A percentile compares a stretch with the other conserved stretches of the same genome.
phyloP scores from a whole-genome alignment of 64 coral and sea anemone genomes.

The Acropora tenuis region DNA sequence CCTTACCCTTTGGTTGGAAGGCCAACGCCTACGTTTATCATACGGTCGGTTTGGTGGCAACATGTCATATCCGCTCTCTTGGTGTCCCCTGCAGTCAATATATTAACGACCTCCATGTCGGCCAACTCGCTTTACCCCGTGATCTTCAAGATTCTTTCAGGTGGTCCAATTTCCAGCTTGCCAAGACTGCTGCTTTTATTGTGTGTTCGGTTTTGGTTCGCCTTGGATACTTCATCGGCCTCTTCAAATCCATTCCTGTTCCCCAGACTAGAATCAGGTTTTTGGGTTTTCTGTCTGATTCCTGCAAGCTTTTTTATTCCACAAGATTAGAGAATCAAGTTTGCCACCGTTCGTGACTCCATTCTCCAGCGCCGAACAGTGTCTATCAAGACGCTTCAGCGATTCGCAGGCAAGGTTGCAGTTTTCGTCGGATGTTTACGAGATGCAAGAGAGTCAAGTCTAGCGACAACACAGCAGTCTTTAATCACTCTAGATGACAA shows the following conservation, averaged over 20 bases:
- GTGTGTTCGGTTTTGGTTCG: background rate
- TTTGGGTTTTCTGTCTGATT: constrained; percentile 44
- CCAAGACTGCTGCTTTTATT: constrained; percentile 19
- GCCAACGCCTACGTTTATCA: constrained; percentile 57
- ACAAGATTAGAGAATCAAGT: too few species aligned
- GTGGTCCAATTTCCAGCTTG: constrained; percentile 25
- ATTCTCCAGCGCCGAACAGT: too few species aligned
- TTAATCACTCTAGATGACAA: too few species aligned
- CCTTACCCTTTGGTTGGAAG: constrained; percentile 61
- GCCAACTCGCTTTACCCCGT: background rate
- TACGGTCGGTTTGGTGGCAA: constrained; percentile 25
- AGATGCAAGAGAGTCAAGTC: too few species aligned
- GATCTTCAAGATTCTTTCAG: background rate
- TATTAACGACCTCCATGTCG: constrained; percentile 37
- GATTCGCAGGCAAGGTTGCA: too few species aligned
- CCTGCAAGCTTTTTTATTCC: constrained; percentile 42
- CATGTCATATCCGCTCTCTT: constrained; percentile 16
- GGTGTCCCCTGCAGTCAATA: constrained; percentile 39
- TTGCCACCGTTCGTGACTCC: too few species aligned
- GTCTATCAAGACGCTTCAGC: too few species aligned
- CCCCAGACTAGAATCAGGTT: constrained; percentile 22
- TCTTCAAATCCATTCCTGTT: background rate
- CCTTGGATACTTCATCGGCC: constrained; percentile 40
- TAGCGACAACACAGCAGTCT: too few species aligned
- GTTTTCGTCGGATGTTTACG: too few species aligned